Base-by-base conservation (phyloP, 2,113 vertebrate species). In the Empidonax alnorum region DNA sequence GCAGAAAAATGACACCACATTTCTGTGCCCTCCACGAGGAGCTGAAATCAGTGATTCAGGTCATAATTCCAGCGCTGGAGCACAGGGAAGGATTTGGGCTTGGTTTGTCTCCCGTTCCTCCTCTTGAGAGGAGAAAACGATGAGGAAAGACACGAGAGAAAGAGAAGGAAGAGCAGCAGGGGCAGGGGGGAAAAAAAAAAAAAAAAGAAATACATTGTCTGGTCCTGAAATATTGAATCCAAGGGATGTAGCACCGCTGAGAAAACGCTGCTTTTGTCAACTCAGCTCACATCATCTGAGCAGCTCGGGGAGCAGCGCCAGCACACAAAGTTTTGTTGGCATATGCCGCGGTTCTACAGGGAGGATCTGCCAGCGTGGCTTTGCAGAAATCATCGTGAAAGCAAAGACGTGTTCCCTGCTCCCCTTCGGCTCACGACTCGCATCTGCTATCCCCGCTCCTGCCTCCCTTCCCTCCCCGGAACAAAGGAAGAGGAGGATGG, bases 211-310 rank as follows among this genome's bases (percentile, higher is more conserved):
- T 4, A 19, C 11, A 2, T 41, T 49, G 58, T 8, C 79, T 89
- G 47, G 33, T 66, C 75, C 76, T 93, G 76, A 90, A 93, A 84
- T 92, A 68, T 6, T 66, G 76, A 94, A 77, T 62, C 59, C 8
- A 6, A 68, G 76, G 74, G 91, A 71, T 52, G 95, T 5, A 71
- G 76, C 80, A 84, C 21, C 56, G 2, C 86, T 61, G 93, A 93
- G 85, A 87, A 96, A 90, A 94, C 6, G 5, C 83, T 47, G 88
- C 94, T 95, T 95, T 95, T 97, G 95, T 97, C 96, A 96, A 28
- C 91, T 86, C 10, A 22, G 86, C 33, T 94, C 91, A 74, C 83
- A 89, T 92, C 93, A 90, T 37, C 83, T 3, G 72, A 92, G 93
- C 79, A 87, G 7, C 47, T 55, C 12, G 2, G 8, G 68, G 78